These are phyloP conservation scores for Aplochiton taeniatus DNA, from an alignment of 2,797 vertebrate species.

Conservation along the genomic window DNA sequence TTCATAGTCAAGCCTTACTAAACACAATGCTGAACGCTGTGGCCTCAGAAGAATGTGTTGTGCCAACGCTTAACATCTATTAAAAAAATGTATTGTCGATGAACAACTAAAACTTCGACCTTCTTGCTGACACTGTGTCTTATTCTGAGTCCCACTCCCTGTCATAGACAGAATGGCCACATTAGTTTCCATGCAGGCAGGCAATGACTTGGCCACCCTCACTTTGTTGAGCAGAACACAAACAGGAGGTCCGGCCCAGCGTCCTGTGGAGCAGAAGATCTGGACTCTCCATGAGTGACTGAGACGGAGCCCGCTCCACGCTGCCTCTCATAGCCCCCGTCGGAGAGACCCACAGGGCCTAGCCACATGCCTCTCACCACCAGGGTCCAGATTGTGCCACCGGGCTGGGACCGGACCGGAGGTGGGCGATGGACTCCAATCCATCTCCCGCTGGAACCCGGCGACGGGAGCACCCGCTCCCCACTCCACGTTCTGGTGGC, in stretches of 20 bases:
- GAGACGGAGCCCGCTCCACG: slow-evolving; percentile 64
- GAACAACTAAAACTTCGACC: slow-evolving; percentile 1
- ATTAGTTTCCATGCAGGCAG: slow-evolving; percentile 68
- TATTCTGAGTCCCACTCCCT: slow-evolving; percentile 10
- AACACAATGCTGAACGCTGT: no score
- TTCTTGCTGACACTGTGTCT: slow-evolving; percentile 7
- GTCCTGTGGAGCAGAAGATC: slow-evolving; percentile 70
- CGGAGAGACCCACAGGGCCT: slow-evolving; percentile 62
- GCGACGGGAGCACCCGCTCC: slow-evolving; percentile 82
- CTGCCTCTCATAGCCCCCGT: slow-evolving; percentile 24
- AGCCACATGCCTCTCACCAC: slow-evolving; percentile 63
- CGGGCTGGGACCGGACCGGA: slow-evolving; percentile 80
- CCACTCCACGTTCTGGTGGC: slow-evolving; percentile 75
- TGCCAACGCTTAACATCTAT: slow-evolving; percentile 64
- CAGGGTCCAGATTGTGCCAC: slow-evolving; percentile 79
- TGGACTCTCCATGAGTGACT: slow-evolving; percentile 40
- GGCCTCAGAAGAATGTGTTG: slow-evolving; percentile 26
- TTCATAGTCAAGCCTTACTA: no score
- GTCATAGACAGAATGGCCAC: slow-evolving; percentile 67
- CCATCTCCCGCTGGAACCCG: slow-evolving; percentile 92
- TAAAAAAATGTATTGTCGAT: neutral
- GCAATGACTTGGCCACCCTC: slow-evolving; percentile 75
- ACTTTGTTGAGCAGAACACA: slow-evolving; percentile 70
- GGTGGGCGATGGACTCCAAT: slow-evolving; percentile 80
- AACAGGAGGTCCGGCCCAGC: slow-evolving; percentile 68